Evolutionary conservation across 2,888 invertebrate species (phyloP).

Genomic region (Parasteatoda lunata): DNA sequence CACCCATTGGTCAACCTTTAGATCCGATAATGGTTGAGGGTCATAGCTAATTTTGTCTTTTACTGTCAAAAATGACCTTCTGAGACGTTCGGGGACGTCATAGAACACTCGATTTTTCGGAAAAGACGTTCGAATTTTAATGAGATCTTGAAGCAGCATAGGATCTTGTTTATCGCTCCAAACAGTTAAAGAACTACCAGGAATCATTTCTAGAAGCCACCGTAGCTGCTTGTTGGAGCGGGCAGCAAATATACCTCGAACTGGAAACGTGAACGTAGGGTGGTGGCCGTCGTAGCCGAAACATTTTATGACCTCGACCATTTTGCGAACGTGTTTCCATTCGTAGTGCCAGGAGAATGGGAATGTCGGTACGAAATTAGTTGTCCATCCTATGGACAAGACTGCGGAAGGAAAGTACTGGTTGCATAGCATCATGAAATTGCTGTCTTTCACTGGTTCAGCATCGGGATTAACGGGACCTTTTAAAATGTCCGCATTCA

Average conservation of each 20-base stretch:
- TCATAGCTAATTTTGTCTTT: background rate
- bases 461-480: constrained; percentile 82
- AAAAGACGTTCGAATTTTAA: constrained; percentile 78
- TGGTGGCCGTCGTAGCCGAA: constrained; percentile 74
- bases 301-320: constrained; percentile 77
- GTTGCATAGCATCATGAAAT: constrained; percentile 80
- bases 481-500: constrained; percentile 88
- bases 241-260: constrained; percentile 82
- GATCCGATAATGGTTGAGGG: background rate
- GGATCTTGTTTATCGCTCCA: constrained; percentile 84
- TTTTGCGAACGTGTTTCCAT: constrained; percentile 79
- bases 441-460: constrained; percentile 80
- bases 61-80: background rate
- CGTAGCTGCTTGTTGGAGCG: constrained; percentile 80
- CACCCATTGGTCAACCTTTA: constrained; percentile 35
- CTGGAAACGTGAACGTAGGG: constrained; percentile 87
- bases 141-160: constrained; percentile 81
- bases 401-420: constrained; percentile 80
- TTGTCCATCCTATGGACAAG: constrained; percentile 91
- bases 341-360: constrained; percentile 72
- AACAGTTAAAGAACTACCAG: constrained; percentile 83
- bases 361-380: constrained; percentile 79
- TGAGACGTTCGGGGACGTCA: constrained; percentile 81
- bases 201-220: constrained; percentile 78
- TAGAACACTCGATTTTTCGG: constrained; percentile 80